Percentiles rank a stretch among this genome's conserved stretches.
These are phyloP conservation scores for Labeo rohita DNA, from an alignment of 2,113 vertebrate species.

Conservation along the genomic window DNA sequence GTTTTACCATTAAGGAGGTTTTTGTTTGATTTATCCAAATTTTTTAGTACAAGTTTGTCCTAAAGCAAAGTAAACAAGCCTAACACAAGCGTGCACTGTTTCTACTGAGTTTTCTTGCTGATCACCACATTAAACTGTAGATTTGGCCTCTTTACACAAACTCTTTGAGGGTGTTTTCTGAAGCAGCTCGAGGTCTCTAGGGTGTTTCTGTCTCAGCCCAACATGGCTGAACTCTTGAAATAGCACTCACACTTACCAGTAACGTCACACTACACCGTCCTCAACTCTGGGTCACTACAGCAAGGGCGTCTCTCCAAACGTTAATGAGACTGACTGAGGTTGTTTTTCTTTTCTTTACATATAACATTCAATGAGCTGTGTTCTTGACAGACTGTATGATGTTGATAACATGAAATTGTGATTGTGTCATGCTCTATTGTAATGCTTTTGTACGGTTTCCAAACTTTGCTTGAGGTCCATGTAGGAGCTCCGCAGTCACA, in stretches of 20 bases:
- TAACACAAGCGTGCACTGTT: background rate
- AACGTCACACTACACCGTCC: background rate
- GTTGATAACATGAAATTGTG: background rate
- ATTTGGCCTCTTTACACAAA: background rate
- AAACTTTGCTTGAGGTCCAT: background rate
- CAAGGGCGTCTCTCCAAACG: background rate
- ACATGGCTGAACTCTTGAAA: constrained; percentile 11
- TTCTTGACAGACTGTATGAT: background rate
- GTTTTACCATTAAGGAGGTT: background rate
- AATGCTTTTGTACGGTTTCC: background rate
- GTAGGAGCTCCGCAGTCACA: background rate
- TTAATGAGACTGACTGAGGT: background rate
- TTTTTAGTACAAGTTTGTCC: background rate
- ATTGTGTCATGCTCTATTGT: background rate
- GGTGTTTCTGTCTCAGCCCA: background rate
- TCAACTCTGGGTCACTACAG: background rate
- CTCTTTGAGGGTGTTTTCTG: background rate
- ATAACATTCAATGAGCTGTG: background rate
- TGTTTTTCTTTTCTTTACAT: background rate
- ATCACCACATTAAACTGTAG: background rate
- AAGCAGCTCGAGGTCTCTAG: background rate
- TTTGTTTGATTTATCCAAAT: no score
- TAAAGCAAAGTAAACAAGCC: background rate
- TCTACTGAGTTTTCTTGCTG: no score
- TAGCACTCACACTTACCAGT: constrained; percentile 4